These are phyloP conservation scores for Catocala nupta DNA, from an alignment of 2,888 invertebrate species.

Conservation along the genomic window DNA sequence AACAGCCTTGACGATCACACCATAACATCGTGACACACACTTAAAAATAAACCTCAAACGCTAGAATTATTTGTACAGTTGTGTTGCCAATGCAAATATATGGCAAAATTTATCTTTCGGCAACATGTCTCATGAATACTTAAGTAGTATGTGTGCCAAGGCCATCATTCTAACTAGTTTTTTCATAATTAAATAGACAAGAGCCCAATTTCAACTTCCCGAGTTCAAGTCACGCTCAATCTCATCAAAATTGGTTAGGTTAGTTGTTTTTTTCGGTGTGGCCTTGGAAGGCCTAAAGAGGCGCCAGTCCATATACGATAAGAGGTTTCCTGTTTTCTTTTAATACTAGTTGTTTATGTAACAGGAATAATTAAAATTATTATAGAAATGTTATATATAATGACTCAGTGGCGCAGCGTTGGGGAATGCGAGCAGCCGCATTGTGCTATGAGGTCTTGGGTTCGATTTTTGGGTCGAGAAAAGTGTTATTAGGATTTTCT, in stretches of 20 bases:
- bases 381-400: too few species aligned
- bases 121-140: slow-evolving; percentile 24
- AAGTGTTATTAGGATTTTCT: too few species aligned
- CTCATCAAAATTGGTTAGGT: slow-evolving; percentile 11
- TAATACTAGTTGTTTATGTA: neutral
- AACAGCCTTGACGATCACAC: slow-evolving; percentile 5
- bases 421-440: too few species aligned
- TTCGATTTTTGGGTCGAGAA: too few species aligned
- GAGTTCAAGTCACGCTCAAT: slow-evolving; percentile 17
- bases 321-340: slow-evolving; percentile 12
- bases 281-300: slow-evolving; percentile 13
- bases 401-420: too few species aligned
- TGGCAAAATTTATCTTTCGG: slow-evolving; percentile 26
- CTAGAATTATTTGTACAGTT: slow-evolving; percentile 20
- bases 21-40: slow-evolving; percentile 1
- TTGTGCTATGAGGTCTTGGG: too few species aligned
- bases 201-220: slow-evolving; percentile 19
- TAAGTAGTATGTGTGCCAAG: slow-evolving; percentile 17
- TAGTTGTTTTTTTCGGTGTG: slow-evolving; percentile 10
- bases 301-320: slow-evolving; percentile 12
- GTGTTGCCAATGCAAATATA: slow-evolving; percentile 10
- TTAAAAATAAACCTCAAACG: slow-evolving; percentile 13
- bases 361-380: too few species aligned
- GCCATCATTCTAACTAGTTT: slow-evolving; percentile 17
- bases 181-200: slow-evolving; percentile 10